Percentiles rank a stretch among this genome's conserved stretches.
These are phyloP conservation scores for Drosophila malerkotliana DNA, from an alignment of 1,140 invertebrate species.

Conservation along the genomic window DNA sequence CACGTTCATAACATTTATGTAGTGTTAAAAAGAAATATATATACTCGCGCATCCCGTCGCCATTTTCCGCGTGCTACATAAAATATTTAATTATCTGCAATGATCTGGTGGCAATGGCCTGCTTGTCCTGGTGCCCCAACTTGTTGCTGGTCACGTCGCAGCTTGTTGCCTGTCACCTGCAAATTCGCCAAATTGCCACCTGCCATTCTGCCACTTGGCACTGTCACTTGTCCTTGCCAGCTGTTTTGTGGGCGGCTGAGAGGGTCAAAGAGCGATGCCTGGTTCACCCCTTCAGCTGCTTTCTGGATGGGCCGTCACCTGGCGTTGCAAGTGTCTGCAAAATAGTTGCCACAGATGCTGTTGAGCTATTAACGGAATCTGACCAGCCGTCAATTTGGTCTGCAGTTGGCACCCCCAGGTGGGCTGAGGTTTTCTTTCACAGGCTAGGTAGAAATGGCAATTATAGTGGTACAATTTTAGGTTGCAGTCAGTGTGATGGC, in stretches of 20 bases:
- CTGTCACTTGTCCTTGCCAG: constrained; percentile 21
- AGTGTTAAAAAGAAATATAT: constrained; percentile 38
- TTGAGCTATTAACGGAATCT: constrained; percentile 33
- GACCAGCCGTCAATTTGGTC: constrained; percentile 34
- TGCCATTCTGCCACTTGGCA: constrained; percentile 27
- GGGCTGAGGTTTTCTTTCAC: not conserved
- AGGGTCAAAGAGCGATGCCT: not conserved
- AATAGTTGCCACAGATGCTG: constrained; percentile 19
- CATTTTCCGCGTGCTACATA: constrained; percentile 36
- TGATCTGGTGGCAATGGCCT: constrained; percentile 25
- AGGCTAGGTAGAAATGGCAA: too few species aligned
- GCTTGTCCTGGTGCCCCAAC: constrained; percentile 9
- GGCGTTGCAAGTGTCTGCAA: constrained; percentile 10
- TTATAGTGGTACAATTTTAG: too few species aligned
- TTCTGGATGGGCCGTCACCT: not conserved
- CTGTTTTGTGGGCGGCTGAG: not conserved
- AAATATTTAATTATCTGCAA: constrained; percentile 62
- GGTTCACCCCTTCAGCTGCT: not conserved
- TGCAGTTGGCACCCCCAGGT: not conserved
- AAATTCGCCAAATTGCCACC: constrained; percentile 18
- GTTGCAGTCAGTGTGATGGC: too few species aligned
- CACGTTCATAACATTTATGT: constrained; percentile 72
- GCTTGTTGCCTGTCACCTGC: constrained; percentile 30
- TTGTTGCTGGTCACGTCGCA: constrained; percentile 34
- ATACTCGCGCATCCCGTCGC: constrained; percentile 37